phyloP scores from a whole-genome alignment of 2,888 invertebrate genomes.

The Lycocerus yunnanus region DNA sequence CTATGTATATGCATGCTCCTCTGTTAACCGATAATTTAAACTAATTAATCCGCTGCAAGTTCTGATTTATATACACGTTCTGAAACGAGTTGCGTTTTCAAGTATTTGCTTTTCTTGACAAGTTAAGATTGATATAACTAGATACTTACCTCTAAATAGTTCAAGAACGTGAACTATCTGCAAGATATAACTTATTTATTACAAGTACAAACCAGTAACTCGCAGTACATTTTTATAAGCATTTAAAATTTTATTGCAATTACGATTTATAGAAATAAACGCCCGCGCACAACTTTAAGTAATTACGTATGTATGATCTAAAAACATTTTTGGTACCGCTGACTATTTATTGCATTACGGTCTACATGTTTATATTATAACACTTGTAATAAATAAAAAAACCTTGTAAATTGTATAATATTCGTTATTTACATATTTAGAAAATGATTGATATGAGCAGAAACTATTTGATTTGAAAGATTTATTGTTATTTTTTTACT shows the following conservation, averaged over 20 bases:
- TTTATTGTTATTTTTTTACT: too few species aligned
- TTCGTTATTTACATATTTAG: too few species aligned
- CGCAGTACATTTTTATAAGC: neutral
- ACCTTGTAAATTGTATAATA: too few species aligned
- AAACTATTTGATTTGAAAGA: too few species aligned
- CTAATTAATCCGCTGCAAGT: slow-evolving; percentile 45
- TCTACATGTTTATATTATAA: too few species aligned
- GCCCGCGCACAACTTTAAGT: neutral
- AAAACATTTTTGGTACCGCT: neutral
- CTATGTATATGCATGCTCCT: slow-evolving; percentile 42
- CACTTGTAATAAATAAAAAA: too few species aligned
- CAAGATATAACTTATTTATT: neutral
- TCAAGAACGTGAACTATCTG: neutral
- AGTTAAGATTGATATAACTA: neutral
- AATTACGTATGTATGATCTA: neutral
- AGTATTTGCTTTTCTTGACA: neutral
- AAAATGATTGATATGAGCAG: too few species aligned
- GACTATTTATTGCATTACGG: neutral
- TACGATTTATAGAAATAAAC: neutral
- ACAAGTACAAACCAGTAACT: neutral
- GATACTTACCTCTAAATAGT: neutral
- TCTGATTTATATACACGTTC: slow-evolving; percentile 32
- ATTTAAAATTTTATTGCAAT: neutral
- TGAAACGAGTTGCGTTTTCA: slow-evolving; percentile 23
- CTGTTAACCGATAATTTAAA: slow-evolving; percentile 47